Conservation (phyloP, 2,888 invertebrate species). For the Cataglyphis cursor region DNA sequence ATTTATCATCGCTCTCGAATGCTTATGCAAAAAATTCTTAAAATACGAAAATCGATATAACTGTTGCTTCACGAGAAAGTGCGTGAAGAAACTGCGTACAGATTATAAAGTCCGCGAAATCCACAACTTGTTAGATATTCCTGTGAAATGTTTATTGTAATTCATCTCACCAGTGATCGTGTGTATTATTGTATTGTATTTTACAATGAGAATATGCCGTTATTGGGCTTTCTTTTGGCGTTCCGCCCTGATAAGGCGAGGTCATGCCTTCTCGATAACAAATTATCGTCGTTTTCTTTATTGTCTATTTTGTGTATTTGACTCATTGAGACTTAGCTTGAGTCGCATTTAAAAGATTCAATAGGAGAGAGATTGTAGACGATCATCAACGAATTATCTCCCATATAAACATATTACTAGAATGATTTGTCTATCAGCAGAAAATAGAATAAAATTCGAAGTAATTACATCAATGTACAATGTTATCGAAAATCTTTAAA, state of each 20-base stretch:
- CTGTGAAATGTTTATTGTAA: background rate
- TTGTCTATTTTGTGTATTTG: conserved; percentile 76
- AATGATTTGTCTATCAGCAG: background rate
- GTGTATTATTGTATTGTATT: conserved; percentile 12
- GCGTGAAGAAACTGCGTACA: background rate
- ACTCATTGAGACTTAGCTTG: conserved; percentile 60
- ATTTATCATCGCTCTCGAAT: background rate
- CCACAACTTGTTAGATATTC: background rate
- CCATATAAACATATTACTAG: conserved; percentile 10
- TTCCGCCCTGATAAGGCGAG: conserved; percentile 68
- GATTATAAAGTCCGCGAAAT: background rate
- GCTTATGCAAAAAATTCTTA: background rate
- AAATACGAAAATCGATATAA: background rate
- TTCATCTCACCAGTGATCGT: background rate
- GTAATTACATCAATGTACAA: background rate
- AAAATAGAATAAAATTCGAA: background rate
- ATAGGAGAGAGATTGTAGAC: conserved; percentile 42
- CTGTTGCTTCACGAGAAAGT: background rate
- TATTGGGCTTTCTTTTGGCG: conserved; percentile 50
- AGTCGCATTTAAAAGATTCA: conserved; percentile 59
- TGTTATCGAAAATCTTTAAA: background rate
- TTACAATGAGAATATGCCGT: conserved; percentile 43
- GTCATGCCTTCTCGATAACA: conserved; percentile 79
- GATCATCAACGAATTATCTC: background rate
- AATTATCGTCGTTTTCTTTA: conserved; percentile 77